Percentiles rank a stretch among this genome's conserved stretches.
Conservation (phyloP, 2,113 vertebrate species). For the Sisor rabdophorus region DNA sequence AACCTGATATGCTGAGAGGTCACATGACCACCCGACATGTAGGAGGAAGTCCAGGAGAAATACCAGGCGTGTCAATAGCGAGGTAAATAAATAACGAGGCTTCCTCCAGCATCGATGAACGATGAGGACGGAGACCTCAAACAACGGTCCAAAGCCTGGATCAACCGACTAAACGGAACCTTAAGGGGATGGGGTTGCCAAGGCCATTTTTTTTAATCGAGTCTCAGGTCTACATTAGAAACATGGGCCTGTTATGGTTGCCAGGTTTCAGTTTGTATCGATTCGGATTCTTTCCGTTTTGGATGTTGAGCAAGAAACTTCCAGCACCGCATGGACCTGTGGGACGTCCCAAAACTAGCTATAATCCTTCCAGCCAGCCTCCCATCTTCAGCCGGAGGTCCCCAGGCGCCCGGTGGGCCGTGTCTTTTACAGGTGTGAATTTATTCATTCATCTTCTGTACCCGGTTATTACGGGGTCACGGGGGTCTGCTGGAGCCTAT, state of each 20-base stretch:
- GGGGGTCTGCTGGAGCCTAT: no score
- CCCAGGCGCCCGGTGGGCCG: no score
- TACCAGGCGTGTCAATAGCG: conserved; percentile 41
- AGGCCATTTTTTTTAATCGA: background rate
- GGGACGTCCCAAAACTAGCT: background rate
- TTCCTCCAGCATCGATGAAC: conserved; percentile 27
- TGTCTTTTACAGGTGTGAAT: background rate
- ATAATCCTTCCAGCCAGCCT: background rate
- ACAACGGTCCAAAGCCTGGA: background rate
- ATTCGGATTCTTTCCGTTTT: background rate
- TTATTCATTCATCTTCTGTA: no score
- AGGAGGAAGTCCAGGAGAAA: conserved; percentile 23
- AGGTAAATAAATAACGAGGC: conserved; percentile 45
- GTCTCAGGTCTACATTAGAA: no score
- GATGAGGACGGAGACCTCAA: conserved; percentile 8
- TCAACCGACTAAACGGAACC: background rate
- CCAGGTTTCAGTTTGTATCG: background rate
- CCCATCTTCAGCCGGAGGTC: background rate
- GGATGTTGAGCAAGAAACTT: background rate
- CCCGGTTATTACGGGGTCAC: no score
- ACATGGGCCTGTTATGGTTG: background rate
- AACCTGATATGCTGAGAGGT: conserved; percentile 5
- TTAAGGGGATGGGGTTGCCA: background rate
- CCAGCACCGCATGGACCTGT: background rate
- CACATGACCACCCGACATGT: conserved; percentile 33